phyloP scores from a whole-genome alignment of 2,113 vertebrate species.

The Emydura subglobosa region DNA sequence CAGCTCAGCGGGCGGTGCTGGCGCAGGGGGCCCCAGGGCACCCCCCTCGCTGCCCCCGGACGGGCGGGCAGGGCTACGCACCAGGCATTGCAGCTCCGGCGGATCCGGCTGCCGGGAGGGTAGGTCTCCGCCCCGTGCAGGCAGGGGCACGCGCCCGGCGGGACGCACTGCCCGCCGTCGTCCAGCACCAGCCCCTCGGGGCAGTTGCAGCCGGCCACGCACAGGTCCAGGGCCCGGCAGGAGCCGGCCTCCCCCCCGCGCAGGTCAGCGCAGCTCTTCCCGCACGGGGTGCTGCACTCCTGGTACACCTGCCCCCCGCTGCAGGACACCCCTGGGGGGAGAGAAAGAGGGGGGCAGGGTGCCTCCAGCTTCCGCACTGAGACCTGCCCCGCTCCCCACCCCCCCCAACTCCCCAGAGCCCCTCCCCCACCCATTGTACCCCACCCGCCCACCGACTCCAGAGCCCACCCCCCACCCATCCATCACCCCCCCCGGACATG shows the following conservation, averaged over 20 bases:
- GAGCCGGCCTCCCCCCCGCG: constrained; percentile 52
- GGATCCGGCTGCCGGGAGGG: constrained; percentile 72
- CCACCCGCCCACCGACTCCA: not conserved
- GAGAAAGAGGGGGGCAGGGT: rapidly evolving
- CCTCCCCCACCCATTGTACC: not conserved
- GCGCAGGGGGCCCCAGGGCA: too few species aligned
- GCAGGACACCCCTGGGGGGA: constrained; percentile 80
- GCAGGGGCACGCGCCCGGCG: constrained; percentile 82
- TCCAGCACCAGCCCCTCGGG: constrained; percentile 84
- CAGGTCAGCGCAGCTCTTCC: constrained; percentile 80
- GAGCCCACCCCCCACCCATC: not conserved
- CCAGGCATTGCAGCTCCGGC: constrained; percentile 86
- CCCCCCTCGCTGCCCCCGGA: not conserved
- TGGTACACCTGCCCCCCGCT: constrained; percentile 86
- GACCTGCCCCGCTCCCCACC: too few species aligned
- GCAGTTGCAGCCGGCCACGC: constrained; percentile 91
- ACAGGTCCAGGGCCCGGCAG: constrained; percentile 73
- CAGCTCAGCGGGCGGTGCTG: too few species aligned
- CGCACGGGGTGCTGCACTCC: constrained; percentile 85
- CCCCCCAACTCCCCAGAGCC: rapidly evolving
- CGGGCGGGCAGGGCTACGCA: constrained; percentile 48
- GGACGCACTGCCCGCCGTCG: constrained; percentile 86
- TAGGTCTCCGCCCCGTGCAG: constrained; percentile 69
- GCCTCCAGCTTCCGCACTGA: not conserved
- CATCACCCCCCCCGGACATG: too few species aligned